Evolutionary conservation across 2,888 invertebrate genomes (phyloP).

Genomic region (Rhagonycha fulva): DNA sequence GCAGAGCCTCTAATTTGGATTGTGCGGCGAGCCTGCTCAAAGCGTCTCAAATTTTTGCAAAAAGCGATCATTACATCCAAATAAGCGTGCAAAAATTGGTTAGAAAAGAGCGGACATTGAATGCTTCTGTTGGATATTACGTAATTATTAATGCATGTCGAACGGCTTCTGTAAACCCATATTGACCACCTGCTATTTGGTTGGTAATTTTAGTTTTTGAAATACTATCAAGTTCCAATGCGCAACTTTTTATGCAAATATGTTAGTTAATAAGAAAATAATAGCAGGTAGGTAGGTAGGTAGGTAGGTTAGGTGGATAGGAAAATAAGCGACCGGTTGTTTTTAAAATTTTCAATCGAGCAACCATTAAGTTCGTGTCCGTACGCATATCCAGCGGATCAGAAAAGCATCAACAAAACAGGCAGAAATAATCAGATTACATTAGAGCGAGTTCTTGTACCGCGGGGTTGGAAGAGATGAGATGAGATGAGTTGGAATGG

Average conservation of each 20-base stretch:
- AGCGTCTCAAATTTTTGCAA: neutral
- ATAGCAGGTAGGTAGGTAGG: neutral
- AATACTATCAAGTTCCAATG: neutral
- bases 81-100: neutral
- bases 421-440: conserved; percentile 12
- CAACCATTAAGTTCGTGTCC: conserved; percentile 1
- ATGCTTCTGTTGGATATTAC: neutral
- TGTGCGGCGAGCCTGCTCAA: neutral
- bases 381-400: neutral
- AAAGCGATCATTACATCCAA: neutral
- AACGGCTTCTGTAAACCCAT: neutral
- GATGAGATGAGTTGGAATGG: neutral
- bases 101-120: neutral
- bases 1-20: neutral
- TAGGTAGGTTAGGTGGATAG: neutral
- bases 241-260: neutral
- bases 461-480: neutral
- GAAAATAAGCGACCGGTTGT: neutral
- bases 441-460: conserved; percentile 6
- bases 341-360: neutral
- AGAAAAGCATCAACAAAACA: conserved; percentile 13
- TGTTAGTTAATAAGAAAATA: neutral
- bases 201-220: neutral
- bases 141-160: neutral
- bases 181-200: neutral